Percentiles rank a stretch among this genome's conserved stretches.
Conservation (phyloP, 2,113 vertebrate genomes). For the Redunca redunca region DNA sequence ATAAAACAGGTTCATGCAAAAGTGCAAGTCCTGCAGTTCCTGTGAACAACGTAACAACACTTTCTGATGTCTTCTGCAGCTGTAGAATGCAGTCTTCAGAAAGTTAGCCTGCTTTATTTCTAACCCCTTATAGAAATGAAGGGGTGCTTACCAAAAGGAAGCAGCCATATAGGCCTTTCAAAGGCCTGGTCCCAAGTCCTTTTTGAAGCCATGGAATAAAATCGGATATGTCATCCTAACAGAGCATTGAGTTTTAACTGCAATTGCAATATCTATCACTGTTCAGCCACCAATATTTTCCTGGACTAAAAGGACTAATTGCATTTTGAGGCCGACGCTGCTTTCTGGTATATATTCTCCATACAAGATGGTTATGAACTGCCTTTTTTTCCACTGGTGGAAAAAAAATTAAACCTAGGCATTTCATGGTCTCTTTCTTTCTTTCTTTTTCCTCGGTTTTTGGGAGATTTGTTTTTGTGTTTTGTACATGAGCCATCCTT, state of each 20-base stretch:
- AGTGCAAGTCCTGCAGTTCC: constrained; percentile 60
- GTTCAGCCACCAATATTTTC: constrained; percentile 9
- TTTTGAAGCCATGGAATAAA: constrained; percentile 67
- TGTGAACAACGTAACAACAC: constrained; percentile 55
- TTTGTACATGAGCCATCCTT: constrained; percentile 41
- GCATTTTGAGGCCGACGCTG: constrained; percentile 58
- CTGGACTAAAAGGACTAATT: constrained; percentile 52
- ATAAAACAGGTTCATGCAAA: constrained; percentile 44
- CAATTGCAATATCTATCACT: background rate
- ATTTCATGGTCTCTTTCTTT: background rate
- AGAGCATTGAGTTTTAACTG: constrained; percentile 7
- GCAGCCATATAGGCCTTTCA: constrained; percentile 65
- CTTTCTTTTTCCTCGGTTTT: background rate
- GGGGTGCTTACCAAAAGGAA: constrained; percentile 65
- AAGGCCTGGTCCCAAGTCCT: constrained; percentile 59
- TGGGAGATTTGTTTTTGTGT: background rate
- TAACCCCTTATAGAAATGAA: constrained; percentile 23
- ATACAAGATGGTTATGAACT: constrained; percentile 45
- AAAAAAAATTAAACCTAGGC: constrained; percentile 39
- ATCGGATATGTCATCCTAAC: background rate
- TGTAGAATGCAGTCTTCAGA: constrained; percentile 1
- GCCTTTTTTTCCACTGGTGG: constrained; percentile 42
- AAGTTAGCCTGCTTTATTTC: constrained; percentile 53
- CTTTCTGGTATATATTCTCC: constrained; percentile 60
- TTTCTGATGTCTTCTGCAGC: constrained; percentile 55